Conservation (phyloP, 2,888 invertebrate genomes). For the Drosophila tripunctata region DNA sequence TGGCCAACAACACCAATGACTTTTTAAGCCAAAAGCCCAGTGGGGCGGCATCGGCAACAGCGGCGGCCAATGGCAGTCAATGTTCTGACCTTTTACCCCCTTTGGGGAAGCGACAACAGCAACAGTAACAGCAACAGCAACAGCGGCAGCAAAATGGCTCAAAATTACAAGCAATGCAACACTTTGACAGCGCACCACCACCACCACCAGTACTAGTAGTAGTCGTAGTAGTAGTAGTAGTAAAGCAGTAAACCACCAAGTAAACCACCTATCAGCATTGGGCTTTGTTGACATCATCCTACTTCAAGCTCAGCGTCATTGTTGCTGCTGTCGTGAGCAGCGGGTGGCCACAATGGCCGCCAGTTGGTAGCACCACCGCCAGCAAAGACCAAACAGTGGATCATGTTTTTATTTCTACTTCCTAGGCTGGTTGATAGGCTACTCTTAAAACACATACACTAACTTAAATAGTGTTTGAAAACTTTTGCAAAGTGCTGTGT, state of each 20-base stretch:
- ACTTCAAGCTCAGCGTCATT: neutral
- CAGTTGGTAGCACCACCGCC: slow-evolving; percentile 25
- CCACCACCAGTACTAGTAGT: neutral
- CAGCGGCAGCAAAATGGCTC: slow-evolving; percentile 57
- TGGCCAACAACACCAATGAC: slow-evolving; percentile 29
- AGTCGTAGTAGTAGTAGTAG: neutral
- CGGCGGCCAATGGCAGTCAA: slow-evolving; percentile 30
- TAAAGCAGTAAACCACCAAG: slow-evolving; percentile 16
- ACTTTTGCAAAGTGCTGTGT: too few species aligned
- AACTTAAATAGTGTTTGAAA: too few species aligned
- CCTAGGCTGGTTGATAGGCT: neutral
- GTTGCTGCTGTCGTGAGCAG: slow-evolving; percentile 59
- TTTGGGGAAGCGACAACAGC: neutral
- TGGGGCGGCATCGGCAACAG: too few species aligned
- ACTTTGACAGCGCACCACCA: slow-evolving; percentile 54
- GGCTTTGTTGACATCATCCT: slow-evolving; percentile 22
- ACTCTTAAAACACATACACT: neutral
- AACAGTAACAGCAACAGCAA: slow-evolving; percentile 20
- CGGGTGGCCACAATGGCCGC: slow-evolving; percentile 72
- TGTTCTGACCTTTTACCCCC: slow-evolving; percentile 17
- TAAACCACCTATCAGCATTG: slow-evolving; percentile 60
- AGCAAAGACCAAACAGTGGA: neutral
- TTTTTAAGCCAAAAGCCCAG: slow-evolving; percentile 24
- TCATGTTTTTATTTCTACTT: neutral
- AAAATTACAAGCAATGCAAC: slow-evolving; percentile 71